Evolutionary conservation across 2,888 invertebrate genomes (phyloP), one percentile per base, ranked within the genome.

Genomic region (Hyles lineata): DNA sequence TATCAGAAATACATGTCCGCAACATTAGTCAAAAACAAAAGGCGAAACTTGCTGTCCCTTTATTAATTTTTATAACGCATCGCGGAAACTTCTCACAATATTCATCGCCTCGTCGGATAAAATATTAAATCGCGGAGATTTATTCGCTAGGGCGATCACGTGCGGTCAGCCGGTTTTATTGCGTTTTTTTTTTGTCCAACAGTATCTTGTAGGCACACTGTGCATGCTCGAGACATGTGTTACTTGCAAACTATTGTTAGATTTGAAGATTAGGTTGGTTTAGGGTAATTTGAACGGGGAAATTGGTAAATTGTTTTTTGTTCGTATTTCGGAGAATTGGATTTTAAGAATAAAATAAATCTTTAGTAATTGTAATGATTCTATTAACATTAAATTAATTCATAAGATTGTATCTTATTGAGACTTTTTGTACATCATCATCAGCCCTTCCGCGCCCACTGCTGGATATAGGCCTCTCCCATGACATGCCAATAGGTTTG

Each of bases 31-130:
- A 75, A 76, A 75, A 75, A 76, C 73, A 62, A 75, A 73, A 73
- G 74, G 74, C 70, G 32, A 73, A 80, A 80, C 74, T 79, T 76
- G 72, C 32, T 15, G 25, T 74, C 83, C 82, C 84, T 79, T 85
- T 90, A 92, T 92, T 89, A 90, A 92, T 91, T 90, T 92, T 91
- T 87, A 92, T 89, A 86, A 78, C 88, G 79, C 86, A 84, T 83
- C 89, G 78, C 82, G 74, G 72, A 83, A 82, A 86, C 81, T 85
- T 87, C 79, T 77, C 77, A 76, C 77, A 76, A 80, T 84, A 89
- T 89, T 89, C 90, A 87, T 85, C 82, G 78, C 76, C 79, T 23
- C 75, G 62, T 76, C 78, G 81, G 87, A 90, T 93, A 89, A 92
- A 93, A 92, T 92, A 93, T 93, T 89, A 90, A 91, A 83, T 85